A percentile compares a stretch with the other conserved stretches of the same genome.
phyloP scores from a whole-genome alignment of 2,113 vertebrate genomes.

The Taurulus bubalis region DNA sequence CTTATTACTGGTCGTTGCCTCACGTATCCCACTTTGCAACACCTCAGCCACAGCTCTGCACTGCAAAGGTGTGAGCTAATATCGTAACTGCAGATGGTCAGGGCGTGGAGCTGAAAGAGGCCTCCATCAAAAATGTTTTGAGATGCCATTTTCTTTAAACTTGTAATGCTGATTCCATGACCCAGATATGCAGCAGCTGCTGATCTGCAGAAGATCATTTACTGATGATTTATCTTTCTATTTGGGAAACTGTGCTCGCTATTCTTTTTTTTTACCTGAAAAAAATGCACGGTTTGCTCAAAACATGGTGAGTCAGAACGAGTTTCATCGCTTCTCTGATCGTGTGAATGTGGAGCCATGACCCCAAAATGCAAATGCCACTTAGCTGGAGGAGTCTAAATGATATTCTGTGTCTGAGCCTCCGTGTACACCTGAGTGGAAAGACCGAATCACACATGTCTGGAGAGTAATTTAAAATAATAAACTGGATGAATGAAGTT shows the following conservation, averaged over 20 bases:
- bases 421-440: not conserved
- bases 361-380: slow-evolving; percentile 1
- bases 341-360: not conserved
- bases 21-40: not conserved
- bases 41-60: slow-evolving; percentile 13
- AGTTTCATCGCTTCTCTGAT: not conserved
- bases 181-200: slow-evolving; percentile 28
- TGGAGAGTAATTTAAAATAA: not conserved
- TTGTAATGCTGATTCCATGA: slow-evolving; percentile 35
- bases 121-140: slow-evolving; percentile 7
- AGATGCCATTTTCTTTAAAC: not conserved
- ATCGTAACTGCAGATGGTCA: slow-evolving; percentile 1
- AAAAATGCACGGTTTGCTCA: not conserved
- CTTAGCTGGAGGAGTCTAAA: not conserved
- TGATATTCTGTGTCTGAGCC: not conserved
- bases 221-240: slow-evolving; percentile 15
- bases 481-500: not conserved
- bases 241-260: not conserved
- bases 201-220: slow-evolving; percentile 25
- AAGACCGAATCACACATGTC: not conserved
- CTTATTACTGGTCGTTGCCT: not conserved
- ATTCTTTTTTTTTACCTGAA: not conserved
- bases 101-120: slow-evolving; percentile 14
- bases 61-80: slow-evolving; percentile 6
- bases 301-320: not conserved